Percentiles rank a stretch among this genome's conserved stretches.
Conservation (phyloP, 2,797 vertebrate genomes). For the Hemitrygon akajei region DNA sequence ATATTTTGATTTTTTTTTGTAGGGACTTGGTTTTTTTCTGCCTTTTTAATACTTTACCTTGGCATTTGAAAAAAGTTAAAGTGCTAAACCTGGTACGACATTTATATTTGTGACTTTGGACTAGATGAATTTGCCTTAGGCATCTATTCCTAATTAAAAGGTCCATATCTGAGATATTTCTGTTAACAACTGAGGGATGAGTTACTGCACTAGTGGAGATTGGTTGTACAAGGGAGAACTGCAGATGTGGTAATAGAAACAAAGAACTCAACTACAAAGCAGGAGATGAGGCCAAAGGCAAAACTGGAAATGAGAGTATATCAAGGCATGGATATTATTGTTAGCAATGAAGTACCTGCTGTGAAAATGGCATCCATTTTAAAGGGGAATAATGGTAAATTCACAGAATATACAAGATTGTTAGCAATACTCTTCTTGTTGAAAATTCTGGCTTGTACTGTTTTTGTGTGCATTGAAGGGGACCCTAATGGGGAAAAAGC, state of each 20-base stretch:
- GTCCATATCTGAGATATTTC: neutral
- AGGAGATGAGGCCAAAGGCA: neutral
- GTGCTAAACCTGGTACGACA: neutral
- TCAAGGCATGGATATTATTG: neutral
- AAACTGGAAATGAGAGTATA: neutral
- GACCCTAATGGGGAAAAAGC: neutral
- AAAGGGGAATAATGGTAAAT: neutral
- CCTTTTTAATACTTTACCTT: neutral
- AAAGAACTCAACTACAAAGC: neutral
- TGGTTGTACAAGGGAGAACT: neutral
- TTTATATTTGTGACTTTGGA: slow-evolving; percentile 25
- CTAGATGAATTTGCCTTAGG: slow-evolving; percentile 22
- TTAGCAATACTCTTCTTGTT: neutral
- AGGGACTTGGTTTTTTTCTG: neutral
- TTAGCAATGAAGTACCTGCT: neutral
- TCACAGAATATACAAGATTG: neutral
- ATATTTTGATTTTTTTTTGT: neutral
- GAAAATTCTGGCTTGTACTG: neutral
- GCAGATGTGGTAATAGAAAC: neutral
- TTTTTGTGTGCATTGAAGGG: neutral
- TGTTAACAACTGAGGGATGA: slow-evolving; percentile 9
- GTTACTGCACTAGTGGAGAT: slow-evolving; percentile 14
- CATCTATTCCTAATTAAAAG: slow-evolving; percentile 27
- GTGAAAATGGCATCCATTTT: neutral
- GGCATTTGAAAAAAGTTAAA: neutral